A percentile compares a stretch with the other conserved stretches of the same genome.
These are phyloP conservation scores for Eremophila alpestris DNA, from an alignment of 2,797 vertebrate genomes.

Conservation along the genomic window DNA sequence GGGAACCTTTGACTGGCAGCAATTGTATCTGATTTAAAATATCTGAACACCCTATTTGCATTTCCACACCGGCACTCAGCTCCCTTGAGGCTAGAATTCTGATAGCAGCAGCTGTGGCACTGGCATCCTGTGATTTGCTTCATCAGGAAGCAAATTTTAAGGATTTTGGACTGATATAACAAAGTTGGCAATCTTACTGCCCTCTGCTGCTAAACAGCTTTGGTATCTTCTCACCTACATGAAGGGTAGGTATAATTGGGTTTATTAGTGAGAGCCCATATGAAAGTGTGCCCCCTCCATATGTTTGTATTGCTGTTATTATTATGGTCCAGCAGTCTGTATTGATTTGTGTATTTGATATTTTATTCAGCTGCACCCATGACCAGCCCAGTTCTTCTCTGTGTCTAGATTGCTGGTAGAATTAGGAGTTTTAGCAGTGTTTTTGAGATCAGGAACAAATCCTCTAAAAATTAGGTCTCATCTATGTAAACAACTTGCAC, in stretches of 20 bases:
- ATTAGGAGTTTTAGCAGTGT: not conserved
- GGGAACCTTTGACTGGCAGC: not conserved
- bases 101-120: not conserved
- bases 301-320: not conserved
- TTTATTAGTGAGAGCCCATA: not conserved
- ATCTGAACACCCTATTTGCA: not conserved
- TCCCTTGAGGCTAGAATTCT: constrained; percentile 13
- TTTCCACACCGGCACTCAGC: not conserved
- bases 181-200: not conserved
- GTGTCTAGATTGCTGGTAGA: not conserved
- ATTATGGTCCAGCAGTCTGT: not conserved
- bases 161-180: not conserved
- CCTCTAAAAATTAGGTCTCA: not conserved
- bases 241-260: not conserved
- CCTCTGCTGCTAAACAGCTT: not conserved
- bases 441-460: not conserved
- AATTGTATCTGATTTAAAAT: not conserved
- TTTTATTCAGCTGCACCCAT: not conserved
- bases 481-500: not conserved
- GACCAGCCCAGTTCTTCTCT: not conserved
- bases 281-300: not conserved
- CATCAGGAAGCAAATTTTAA: not conserved
- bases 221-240: not conserved
- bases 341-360: not conserved
- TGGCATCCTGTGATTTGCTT: not conserved